A percentile compares a stretch with the other conserved stretches of the same genome.
Conservation (phyloP, 2,113 vertebrate genomes). For the Dendrocopos noguchii region DNA sequence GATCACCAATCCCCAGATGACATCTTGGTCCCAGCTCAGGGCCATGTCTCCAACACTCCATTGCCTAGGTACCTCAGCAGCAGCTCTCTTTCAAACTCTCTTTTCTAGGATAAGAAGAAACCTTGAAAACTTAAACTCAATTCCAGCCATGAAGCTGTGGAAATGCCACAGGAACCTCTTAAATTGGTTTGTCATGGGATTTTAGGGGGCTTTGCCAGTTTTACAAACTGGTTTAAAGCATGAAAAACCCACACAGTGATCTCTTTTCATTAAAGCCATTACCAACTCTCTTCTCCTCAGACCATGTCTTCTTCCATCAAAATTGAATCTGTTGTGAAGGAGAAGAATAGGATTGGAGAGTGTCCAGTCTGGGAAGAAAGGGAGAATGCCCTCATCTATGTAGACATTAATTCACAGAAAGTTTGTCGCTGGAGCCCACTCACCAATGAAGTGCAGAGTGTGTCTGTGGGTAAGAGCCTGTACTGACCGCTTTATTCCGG, state of each 20-base stretch:
- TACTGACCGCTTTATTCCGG: background rate
- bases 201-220: background rate
- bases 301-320: slow-evolving; percentile 81
- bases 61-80: background rate
- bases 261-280: background rate
- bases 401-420: slow-evolving; percentile 81
- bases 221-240: background rate
- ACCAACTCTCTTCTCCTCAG: slow-evolving; percentile 13
- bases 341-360: slow-evolving; percentile 79
- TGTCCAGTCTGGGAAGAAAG: slow-evolving; percentile 88
- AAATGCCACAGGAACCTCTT: background rate
- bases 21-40: background rate
- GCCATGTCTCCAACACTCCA: background rate
- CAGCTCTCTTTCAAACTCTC: background rate
- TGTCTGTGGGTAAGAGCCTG: slow-evolving; percentile 74
- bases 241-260: background rate
- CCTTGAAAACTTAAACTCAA: background rate
- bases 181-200: background rate
- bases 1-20: rapidly evolving
- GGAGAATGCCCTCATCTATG: slow-evolving; percentile 79
- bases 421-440: slow-evolving; percentile 83
- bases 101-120: background rate
- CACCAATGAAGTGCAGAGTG: slow-evolving; percentile 74
- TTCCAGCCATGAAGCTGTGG: background rate
- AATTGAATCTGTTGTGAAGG: slow-evolving; percentile 82